Conservation (phyloP, 2,888 invertebrate genomes). For the Neelides folsomi region DNA sequence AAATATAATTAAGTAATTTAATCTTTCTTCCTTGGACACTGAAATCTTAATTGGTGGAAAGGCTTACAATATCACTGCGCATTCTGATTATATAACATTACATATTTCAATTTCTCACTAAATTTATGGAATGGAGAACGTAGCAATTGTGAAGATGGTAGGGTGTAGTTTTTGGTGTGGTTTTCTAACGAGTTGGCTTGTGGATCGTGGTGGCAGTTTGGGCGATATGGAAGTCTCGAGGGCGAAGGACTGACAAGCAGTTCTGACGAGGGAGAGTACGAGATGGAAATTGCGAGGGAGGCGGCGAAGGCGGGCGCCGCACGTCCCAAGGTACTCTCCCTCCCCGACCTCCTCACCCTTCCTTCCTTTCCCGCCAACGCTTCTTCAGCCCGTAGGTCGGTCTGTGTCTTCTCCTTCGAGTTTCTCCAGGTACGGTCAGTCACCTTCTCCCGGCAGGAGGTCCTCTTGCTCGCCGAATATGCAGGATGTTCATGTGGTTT, state of each 20-base stretch:
- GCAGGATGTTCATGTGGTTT: no score
- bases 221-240: conserved; percentile 30
- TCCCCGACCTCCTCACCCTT: conserved; percentile 32
- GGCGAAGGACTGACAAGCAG: conserved; percentile 31
- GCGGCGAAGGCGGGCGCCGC: conserved; percentile 27
- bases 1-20: no score
- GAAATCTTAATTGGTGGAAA: no score
- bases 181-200: no score
- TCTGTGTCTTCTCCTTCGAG: conserved; percentile 32
- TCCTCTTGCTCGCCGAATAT: no score
- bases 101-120: no score
- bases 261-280: conserved; percentile 33
- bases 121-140: not conserved
- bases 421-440: conserved; percentile 28
- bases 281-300: conserved; percentile 18
- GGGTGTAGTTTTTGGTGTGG: conserved; percentile 5
- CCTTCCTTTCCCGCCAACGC: conserved; percentile 29
- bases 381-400: conserved; percentile 33
- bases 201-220: conserved; percentile 19
- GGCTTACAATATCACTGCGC: no score
- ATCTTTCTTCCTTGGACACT: no score
- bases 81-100: no score
- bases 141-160: conserved; percentile 7
- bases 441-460: no score
- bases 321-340: conserved; percentile 33